Evolutionary conservation across 2,888 invertebrate species (phyloP).

Genomic region (Amphipoea lucens): DNA sequence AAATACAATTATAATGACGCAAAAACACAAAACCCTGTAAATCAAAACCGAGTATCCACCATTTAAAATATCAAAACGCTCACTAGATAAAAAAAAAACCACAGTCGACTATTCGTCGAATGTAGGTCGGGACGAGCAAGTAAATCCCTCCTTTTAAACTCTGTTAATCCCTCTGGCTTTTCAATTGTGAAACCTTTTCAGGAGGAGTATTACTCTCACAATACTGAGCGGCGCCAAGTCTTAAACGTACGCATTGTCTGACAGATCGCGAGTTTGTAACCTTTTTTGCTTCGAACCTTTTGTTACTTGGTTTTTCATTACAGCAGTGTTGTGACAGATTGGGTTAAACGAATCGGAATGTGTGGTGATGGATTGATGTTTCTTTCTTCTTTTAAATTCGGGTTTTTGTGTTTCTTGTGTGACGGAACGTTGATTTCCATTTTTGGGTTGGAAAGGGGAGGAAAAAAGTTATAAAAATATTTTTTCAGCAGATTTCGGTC

Average conservation of each 20-base stretch:
- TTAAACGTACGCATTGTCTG: slow-evolving; percentile 63
- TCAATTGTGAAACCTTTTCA: slow-evolving; percentile 71
- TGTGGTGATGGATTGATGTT: slow-evolving; percentile 32
- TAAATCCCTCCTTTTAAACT: slow-evolving; percentile 72
- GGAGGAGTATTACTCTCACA: slow-evolving; percentile 68
- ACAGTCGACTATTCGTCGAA: slow-evolving; percentile 59
- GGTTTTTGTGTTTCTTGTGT: slow-evolving; percentile 15
- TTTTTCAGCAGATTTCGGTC: too few relatives aligned
- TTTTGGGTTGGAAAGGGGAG: not conserved
- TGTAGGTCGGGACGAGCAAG: slow-evolving; percentile 68
- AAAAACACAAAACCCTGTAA: not conserved
- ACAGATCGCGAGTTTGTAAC: slow-evolving; percentile 53
- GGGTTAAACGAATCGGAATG: slow-evolving; percentile 58
- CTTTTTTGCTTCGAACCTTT: slow-evolving; percentile 48
- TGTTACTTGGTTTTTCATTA: slow-evolving; percentile 58
- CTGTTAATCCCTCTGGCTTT: slow-evolving; percentile 72
- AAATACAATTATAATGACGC: not conserved
- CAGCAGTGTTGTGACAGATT: slow-evolving; percentile 50
- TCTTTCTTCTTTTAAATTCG: slow-evolving; percentile 30
- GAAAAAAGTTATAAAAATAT: not conserved
- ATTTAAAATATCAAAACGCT: slow-evolving; percentile 54
- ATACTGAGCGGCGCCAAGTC: slow-evolving; percentile 61
- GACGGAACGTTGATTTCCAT: not conserved
- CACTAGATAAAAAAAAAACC: slow-evolving; percentile 47
- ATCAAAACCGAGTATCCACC: slow-evolving; percentile 43